A percentile compares a stretch with the other conserved stretches of the same genome.
These are phyloP conservation scores for Bergia sp. DNA, from an alignment of 92 coral and sea anemone species.

Conservation along the genomic window DNA sequence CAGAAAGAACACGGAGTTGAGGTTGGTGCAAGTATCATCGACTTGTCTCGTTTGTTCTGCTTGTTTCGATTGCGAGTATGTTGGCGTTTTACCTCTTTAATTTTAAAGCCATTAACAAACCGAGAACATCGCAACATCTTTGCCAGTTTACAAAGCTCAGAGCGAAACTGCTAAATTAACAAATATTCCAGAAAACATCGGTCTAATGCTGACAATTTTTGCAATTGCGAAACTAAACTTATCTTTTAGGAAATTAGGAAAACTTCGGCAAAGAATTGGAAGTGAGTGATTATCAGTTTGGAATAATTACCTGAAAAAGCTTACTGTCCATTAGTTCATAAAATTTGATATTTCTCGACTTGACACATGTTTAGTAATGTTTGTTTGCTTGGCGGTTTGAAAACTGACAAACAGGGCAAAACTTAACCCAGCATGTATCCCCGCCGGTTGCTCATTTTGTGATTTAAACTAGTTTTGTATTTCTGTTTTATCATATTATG, in stretches of 20 bases:
- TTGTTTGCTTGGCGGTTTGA: not conserved
- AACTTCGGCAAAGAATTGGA: not conserved
- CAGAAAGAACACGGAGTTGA: constrained; percentile 24
- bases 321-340: not conserved
- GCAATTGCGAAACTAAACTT: not conserved
- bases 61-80: not conserved
- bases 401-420: not conserved
- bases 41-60: not conserved
- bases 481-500: too few relatives aligned
- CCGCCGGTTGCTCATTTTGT: not conserved
- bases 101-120: not conserved
- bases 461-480: too few relatives aligned
- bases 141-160: too few relatives aligned
- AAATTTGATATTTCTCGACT: not conserved
- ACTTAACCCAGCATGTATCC: not conserved
- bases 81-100: not conserved
- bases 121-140: not conserved
- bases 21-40: not conserved
- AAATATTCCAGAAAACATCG: not conserved
- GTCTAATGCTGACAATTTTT: not conserved
- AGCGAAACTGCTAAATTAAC: not conserved
- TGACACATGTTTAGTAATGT: not conserved
- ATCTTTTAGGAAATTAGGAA: not conserved
- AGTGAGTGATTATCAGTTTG: not conserved
- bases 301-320: not conserved